Evolutionary conservation across 1,140 invertebrate species (phyloP), one percentile per base, ranked within the genome.

Genomic region (Drosophila erecta): DNA sequence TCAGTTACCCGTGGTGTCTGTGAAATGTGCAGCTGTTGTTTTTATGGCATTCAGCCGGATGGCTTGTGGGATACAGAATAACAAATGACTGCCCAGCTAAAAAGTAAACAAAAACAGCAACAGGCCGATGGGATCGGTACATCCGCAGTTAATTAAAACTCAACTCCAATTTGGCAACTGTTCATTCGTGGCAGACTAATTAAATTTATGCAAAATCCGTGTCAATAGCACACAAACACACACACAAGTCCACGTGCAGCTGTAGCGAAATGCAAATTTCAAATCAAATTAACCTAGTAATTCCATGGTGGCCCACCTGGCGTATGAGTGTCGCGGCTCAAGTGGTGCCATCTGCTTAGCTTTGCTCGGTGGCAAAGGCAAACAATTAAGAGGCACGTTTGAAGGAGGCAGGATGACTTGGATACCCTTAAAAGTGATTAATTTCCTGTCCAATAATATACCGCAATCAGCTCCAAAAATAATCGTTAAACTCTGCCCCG

Each of bases 21-120:
- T 49, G 81, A 85, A 86, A 78, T 60, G 57, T 51, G 58, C 81
- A 86, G 74, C 78, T 85, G 81, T 73, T 85, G 66, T 70, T 64
- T 56, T 75, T 75, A 51, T 72, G 46, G 65, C 54, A 40, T 65
- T 61, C 58, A 44, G 40, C 17, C 15, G 24, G 46, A 3, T 27
- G 24, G 11, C 12, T 14, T 35, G 30, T n/a, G 22, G 15, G n/a
- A 53, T 43, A 76, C 71, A 59, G 40, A 50, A 65, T 43, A 64
- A 53, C 44, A 75, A 47, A 47, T 57, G 56, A 14, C 37, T 69
- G 40, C n/a, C 40, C 20, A 35, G 35, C 38, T 40, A 27, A 56
- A 47, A 49, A n/a, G 17, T 47, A 70, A 70, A 70, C 64, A 69
- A 57, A 55, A 49, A 33, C 37, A 53, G 66, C 64, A 70, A 70